Evolutionary conservation across 64 coral and sea anemone species (phyloP), one percentile per base, ranked within the genome.

Genomic region (Dendrophyllia cribrosa): DNA sequence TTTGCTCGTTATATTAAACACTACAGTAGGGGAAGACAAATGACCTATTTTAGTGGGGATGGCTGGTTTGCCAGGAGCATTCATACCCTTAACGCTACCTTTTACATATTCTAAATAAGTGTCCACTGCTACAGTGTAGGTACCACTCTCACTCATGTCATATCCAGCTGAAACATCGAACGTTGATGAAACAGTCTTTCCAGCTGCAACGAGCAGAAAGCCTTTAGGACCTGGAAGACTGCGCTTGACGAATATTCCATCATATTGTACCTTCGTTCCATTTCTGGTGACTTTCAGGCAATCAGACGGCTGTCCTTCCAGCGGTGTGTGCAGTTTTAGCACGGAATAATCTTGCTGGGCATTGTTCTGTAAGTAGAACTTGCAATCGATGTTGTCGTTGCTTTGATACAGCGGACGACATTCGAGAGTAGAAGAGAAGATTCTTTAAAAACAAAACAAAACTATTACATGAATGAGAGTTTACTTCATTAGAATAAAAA

Each of bases 161-260:
- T 72, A 72, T 14, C 23, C 69, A 43, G 23, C 69, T 11, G 69
- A 72, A 72, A 72, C 69, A 43, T 72, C 69, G 26, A 72, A 72
- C 2, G 25, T 43, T 4, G 24, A 34, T 7, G 24, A 72, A 10
- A 72, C 69, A 7, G 26, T 72, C 14, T 72, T 22, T 72, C 69
- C 69, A 11, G 69, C 5, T 34, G 69, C 24, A 44, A 72, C 26
- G 26, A 25, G 12, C 24, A 72, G 0, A 3, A 72, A 72, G 26
- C 8, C 13, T 3, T 25, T 8, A 25, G 22, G 23, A 8, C 24
- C 26, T 14, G 69, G 69, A 43, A 34, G 22, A 13, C 26, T 25
- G 11, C 69, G 69, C 26, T 44, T 72, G 5, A 72, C 23, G 7
- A 17, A 21, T 17, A 44, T 72, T 9, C 69, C 69, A 34, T 72